Evolutionary conservation across 2,113 vertebrate species (phyloP), one percentile per base, ranked within the genome.

Genomic region (Myiopsitta monachus): DNA sequence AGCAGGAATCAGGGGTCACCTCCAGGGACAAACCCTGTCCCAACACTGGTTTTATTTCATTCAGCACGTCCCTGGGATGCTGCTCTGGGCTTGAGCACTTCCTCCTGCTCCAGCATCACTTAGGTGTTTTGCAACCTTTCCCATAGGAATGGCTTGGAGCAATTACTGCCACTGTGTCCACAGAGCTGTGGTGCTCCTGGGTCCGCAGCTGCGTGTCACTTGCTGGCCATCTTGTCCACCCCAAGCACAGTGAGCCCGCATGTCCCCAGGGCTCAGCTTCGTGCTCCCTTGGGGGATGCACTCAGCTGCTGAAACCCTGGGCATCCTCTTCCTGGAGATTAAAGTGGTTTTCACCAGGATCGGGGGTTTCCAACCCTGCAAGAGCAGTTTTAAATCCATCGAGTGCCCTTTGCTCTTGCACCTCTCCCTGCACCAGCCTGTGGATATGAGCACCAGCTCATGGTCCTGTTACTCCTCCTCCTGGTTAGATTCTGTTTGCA

Each of bases 361-460:
- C 1, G 4, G 33, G 36, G 4, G 10, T 47, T 46, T 31, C 24
- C 87, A 86, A 31, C 67, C 68, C 52, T 66, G 11, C 14, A 41
- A 28, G 43, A 64, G 43, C 0, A 9, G 12, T 22, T 90, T 62
- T 4, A 16, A 43, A 19, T 3, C 49, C 4, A 0, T 21, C 2
- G 0, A 11, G 26, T 10, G 30, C 36, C 39, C 39, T 24, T 69
- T 1, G 1, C 21, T 57, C 54, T 26, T 18, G 21, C 27, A 1
- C 0, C 6, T 23, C 22, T 51, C 68, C 49, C 33, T 49, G 41
- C 28, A 11, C 6, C 81, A 63, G 33, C 66, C 70, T 49, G 36
- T 0, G 0, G 1, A 1, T 21, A 3, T 0, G 33, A 8, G 26
- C 36, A 47, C 0, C 0, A 11, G 10, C 57, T 36, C 0, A 0